Base-by-base conservation (phyloP, 1,140 invertebrate species). In the Caerostris darwini region DNA sequence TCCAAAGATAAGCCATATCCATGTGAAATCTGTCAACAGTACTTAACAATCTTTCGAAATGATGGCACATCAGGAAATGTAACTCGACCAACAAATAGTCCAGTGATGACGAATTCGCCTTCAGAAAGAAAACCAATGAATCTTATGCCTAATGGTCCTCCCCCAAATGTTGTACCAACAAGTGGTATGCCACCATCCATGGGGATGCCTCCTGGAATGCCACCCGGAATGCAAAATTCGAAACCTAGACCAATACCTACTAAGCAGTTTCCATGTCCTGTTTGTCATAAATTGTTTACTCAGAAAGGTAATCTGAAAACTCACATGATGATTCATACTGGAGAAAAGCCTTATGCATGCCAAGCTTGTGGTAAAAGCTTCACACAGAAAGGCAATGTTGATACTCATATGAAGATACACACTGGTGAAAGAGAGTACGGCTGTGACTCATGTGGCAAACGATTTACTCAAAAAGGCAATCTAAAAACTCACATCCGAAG, bases 401-500 rank as follows among this genome's bases (percentile, higher is more conserved):
- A 96, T 90, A 96, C 96, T 92, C 96, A 96, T 93, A 95, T 96
- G n/a, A 95, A 96, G 58, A 95, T 96, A 10, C 96, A 96, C 91
- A 96, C 96, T 10, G 96, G 96, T 58, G 96, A 96, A 14, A 96
- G 95, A n/a, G 96, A 96, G 8, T 96, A 96, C 71, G 94, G 95
- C 77, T 96, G 96, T 93, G 95, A 96, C 14, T 95, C 94, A 57
- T 96, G 96, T 94, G 96, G 96, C 5, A 94, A 95, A 87, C 95
- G 96, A 89, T 97, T 96, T 88, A 96, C 94, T 83, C 96, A 96
- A 59, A 95, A 95, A 94, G 95, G 95, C 57, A 96, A 96, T 94
- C 67, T 99, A 91, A 99, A 99, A 97, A 99, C 99, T 95, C 99
- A 99, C 96, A 99, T 99, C 98, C 97, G 99, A 95, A 99, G 94